A percentile compares a stretch with the other conserved stretches of the same genome.
phyloP scores from a whole-genome alignment of 2,113 vertebrate genomes.

The Daboia siamensis region DNA sequence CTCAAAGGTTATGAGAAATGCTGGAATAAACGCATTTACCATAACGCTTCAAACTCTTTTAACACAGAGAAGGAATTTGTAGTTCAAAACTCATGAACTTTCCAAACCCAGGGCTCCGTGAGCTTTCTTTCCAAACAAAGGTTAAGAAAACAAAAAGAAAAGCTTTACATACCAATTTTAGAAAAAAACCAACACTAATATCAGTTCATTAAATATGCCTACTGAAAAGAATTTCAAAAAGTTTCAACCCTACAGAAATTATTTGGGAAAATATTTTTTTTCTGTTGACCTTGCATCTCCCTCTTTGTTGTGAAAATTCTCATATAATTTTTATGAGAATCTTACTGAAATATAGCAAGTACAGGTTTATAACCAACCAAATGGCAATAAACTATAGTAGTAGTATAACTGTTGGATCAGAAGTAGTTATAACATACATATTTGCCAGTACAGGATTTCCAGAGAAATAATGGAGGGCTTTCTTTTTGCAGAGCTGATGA shows the following conservation, averaged over 20 bases:
- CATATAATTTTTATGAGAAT: conserved; percentile 2
- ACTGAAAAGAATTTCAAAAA: background rate
- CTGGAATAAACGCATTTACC: background rate
- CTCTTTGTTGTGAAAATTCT: conserved; percentile 3
- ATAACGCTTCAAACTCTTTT: background rate
- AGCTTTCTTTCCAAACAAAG: conserved; percentile 1
- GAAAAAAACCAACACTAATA: background rate
- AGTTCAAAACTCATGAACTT: conserved; percentile 9
- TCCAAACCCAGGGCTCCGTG: background rate
- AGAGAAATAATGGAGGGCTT: too few species aligned
- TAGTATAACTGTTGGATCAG: background rate
- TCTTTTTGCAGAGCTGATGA: too few species aligned
- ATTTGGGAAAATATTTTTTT: background rate
- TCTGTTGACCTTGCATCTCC: conserved; percentile 4
- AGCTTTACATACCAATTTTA: background rate
- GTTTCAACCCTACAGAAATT: background rate
- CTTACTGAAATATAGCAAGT: conserved; percentile 7
- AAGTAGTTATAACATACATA: background rate
- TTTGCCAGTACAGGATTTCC: background rate
- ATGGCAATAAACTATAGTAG: background rate
- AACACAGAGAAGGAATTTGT: background rate
- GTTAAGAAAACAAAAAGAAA: conserved; percentile 12
- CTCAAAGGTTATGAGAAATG: background rate
- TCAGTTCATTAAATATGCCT: background rate
- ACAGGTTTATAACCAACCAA: conserved; percentile 8